Base-by-base conservation (phyloP, 2,113 vertebrate species). In the Phainopepla nitens region DNA sequence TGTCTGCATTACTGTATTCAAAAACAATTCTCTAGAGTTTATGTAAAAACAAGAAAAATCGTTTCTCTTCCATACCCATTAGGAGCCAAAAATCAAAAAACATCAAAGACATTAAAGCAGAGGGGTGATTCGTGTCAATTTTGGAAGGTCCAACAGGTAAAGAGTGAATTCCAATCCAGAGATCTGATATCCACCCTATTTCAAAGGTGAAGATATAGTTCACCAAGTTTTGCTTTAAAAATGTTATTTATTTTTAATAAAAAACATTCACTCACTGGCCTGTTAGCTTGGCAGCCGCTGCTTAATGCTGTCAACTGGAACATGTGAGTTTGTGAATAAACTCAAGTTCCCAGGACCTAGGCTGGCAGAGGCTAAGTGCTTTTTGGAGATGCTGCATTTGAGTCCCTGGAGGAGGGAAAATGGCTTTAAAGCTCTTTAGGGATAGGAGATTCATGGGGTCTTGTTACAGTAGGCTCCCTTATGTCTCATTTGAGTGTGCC, bases 331-430 rank as follows among this genome's bases (percentile, higher is more conserved):
- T 96, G 94, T 77, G 88, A 97, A 97, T 91, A 93, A 95, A 93
- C 65, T 95, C 87, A 88, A 94, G 91, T 97, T 97, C 97, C 97
- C 96, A 97, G 97, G 97, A 96, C 95, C 96, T 92, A 94, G 90
- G 90, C 90, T 97, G 97, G 96, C 93, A 96, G 86, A 96, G 93
- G 88, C 83, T 96, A 95, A 96, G 89, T 86, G 47, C 73, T 77
- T 94, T 90, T 94, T 93, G 86, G 90, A 93, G 93, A 97, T 86
- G 47, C 81, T 73, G 94, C 5, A 0, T 92, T 95, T 89, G 85
- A 82, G 57, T 91, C 84, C 65, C 88, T 47, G n/a, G 83, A 96
- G 95, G 65, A 93, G 83, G 31, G 36, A 61, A 97, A 96, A 92
- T 70, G 88, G 29, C 28, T 94, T 47, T 82, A 92, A 91, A 93